Evolutionary conservation across 2,797 vertebrate genomes (phyloP).

Genomic region (Muraenolepis orangiensis): DNA sequence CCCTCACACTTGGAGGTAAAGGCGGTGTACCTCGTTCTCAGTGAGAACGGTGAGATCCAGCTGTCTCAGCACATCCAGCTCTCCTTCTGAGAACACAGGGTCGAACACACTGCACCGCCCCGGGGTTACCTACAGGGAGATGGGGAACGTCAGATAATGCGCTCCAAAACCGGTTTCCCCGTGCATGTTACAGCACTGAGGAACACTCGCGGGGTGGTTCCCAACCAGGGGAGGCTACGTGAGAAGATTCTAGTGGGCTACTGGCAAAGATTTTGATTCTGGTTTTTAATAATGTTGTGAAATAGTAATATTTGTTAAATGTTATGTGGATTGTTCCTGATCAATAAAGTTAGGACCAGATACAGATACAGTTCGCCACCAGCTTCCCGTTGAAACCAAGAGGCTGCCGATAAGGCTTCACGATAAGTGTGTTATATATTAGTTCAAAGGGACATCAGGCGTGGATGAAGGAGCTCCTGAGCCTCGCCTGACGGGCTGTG

Average conservation of each 20-base stretch:
- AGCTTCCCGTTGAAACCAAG: not conserved
- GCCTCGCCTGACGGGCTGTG: not conserved
- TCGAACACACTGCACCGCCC: constrained; percentile 80
- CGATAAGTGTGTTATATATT: too few species aligned
- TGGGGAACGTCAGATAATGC: not conserved
- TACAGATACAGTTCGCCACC: not conserved
- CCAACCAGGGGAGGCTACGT: not conserved
- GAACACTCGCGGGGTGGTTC: not conserved
- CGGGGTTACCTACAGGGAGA: constrained; percentile 73
- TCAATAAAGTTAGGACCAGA: not conserved
- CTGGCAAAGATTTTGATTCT: too few species aligned
- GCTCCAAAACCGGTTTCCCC: not conserved
- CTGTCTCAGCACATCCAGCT: constrained; percentile 67
- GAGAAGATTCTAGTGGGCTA: not conserved
- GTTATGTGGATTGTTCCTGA: not conserved
- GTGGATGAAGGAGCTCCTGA: not conserved
- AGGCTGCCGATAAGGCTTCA: too few species aligned
- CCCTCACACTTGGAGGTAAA: too few species aligned
- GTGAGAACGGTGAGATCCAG: constrained; percentile 79
- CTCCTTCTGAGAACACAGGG: constrained; percentile 78
- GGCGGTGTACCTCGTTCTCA: constrained; percentile 88
- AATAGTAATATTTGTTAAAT: not conserved
- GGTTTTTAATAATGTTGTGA: not conserved
- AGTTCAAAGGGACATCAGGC: not conserved
- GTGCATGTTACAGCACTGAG: not conserved